phyloP scores from a whole-genome alignment of 2,797 vertebrate species.

The Phoebastria nigripes region DNA sequence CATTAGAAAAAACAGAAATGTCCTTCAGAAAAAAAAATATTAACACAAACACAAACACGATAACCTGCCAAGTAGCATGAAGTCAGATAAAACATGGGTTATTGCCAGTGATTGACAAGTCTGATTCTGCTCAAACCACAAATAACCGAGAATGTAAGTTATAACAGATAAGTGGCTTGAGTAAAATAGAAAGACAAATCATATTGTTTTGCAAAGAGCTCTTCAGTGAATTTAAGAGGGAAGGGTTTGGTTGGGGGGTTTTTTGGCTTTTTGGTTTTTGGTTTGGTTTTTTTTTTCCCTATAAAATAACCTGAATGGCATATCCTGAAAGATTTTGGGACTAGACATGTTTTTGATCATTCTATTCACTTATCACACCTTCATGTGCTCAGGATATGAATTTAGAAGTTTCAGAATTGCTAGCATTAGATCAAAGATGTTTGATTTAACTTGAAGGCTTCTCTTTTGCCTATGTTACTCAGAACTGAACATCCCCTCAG shows the following conservation, averaged over 20 bases:
- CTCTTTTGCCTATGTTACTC: neutral
- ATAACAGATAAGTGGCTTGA: neutral
- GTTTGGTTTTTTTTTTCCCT: neutral
- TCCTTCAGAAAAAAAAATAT: neutral
- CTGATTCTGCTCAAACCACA: fast-evolving
- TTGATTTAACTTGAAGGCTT: neutral
- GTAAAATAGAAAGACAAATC: neutral
- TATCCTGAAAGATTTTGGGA: neutral
- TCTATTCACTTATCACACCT: neutral
- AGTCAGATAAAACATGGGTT: neutral
- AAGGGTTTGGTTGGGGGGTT: fast-evolving
- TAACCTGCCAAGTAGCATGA: neutral
- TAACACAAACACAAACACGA: neutral
- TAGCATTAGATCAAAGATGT: neutral
- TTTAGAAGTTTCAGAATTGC: neutral
- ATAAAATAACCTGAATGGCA: neutral
- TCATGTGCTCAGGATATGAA: neutral
- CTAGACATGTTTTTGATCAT: neutral
- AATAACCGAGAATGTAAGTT: neutral
- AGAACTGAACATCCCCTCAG: neutral
- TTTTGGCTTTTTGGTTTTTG: neutral
- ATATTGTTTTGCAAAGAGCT: neutral
- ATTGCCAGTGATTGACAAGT: fast-evolving
- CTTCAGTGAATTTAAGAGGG: neutral
- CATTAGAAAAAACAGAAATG: neutral